Evolutionary conservation across 2,113 vertebrate genomes (phyloP).

Genomic region (Coregonus clupeaformis): DNA sequence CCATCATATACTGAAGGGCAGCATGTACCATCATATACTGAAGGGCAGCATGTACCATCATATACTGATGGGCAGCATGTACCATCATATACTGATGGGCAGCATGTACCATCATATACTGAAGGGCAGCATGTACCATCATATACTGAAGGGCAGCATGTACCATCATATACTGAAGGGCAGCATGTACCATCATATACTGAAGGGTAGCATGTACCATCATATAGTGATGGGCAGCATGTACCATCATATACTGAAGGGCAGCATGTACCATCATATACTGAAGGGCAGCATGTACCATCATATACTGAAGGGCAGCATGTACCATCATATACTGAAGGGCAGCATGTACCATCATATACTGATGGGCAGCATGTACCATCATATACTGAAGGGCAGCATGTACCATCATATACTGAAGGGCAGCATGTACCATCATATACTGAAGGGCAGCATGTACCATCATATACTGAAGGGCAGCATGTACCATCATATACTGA

Average conservation of each 20-base stretch:
- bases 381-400: not conserved
- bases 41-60: not conserved
- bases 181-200: not conserved
- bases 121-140: conserved; percentile 2
- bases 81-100: not conserved
- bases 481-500: not conserved
- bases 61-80: not conserved
- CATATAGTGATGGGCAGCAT: not conserved
- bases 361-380: conserved; percentile 4
- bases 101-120: not conserved
- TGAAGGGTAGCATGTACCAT: not conserved
- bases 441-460: conserved; percentile 3
- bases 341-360: not conserved
- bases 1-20: not conserved
- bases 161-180: not conserved
- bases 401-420: not conserved
- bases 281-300: not conserved
- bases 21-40: not conserved
- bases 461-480: not conserved
- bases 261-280: not conserved
- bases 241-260: not conserved
- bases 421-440: not conserved
- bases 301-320: conserved; percentile 1
- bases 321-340: not conserved
- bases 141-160: not conserved